Percentiles rank a stretch among this genome's conserved stretches.
These are phyloP conservation scores for Micromys minutus DNA, from an alignment of 2,113 vertebrate species.

Conservation along the genomic window DNA sequence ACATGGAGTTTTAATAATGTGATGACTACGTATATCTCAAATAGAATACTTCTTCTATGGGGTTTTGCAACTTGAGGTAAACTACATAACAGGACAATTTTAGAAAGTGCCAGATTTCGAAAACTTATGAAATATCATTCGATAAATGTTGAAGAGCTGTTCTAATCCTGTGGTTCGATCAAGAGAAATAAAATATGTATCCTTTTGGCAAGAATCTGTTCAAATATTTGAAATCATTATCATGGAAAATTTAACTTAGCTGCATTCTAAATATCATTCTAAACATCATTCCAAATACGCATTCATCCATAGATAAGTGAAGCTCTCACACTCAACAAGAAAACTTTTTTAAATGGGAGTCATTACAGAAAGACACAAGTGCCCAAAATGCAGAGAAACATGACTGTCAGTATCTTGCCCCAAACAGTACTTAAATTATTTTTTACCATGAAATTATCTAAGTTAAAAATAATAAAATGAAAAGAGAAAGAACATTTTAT, in stretches of 20 bases:
- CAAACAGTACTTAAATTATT: not conserved
- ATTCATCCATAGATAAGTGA: not conserved
- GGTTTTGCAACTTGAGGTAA: slow-evolving; percentile 39
- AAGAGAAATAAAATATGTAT: slow-evolving; percentile 45
- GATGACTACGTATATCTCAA: slow-evolving; percentile 48
- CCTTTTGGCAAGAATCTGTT: slow-evolving; percentile 35
- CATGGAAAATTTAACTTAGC: not conserved
- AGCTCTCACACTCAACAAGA: not conserved
- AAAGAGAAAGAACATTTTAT: not conserved
- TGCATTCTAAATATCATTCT: not conserved
- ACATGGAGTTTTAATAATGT: slow-evolving; percentile 23
- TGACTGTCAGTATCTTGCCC: too few species aligned
- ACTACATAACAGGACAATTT: slow-evolving; percentile 60
- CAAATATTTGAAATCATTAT: slow-evolving; percentile 65
- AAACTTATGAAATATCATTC: not conserved
- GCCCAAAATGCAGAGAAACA: not conserved
- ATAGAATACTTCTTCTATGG: slow-evolving; percentile 36
- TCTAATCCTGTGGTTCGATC: not conserved
- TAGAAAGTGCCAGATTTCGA: slow-evolving; percentile 49
- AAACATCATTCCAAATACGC: too few species aligned
- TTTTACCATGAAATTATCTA: not conserved
- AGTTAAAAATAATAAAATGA: not conserved
- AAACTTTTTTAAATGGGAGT: not conserved
- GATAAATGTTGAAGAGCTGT: not conserved
- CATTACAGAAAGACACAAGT: not conserved